Base-by-base conservation (phyloP, 1,140 invertebrate species). In the Ceratosolen solmsi region DNA sequence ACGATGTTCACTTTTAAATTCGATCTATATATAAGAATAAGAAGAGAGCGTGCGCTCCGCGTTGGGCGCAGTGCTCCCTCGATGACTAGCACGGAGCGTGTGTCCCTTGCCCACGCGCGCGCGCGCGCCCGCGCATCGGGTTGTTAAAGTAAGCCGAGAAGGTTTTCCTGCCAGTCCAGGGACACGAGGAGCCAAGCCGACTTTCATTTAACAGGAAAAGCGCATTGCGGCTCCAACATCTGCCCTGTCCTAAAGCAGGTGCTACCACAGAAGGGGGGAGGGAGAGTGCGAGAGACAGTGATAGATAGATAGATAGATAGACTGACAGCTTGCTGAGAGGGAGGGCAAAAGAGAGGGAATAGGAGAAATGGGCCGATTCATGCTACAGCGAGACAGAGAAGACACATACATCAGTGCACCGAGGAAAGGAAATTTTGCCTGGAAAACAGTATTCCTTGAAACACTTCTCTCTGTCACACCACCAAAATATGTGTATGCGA, bases 191-290 rank as follows among this genome's bases (percentile, higher is more conserved):
- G 27, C 13, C 41, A 27, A 65, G 60, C 63, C 46, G 30, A 20
- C 76, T 70, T 78, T 78, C 76, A 54, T 78, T 78, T 68, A 54
- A 20, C 63, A 70, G 78, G 78, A 80, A 80, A 80, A 80, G 54
- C 78, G 46, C 65, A 33, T 5, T 17, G 25, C 46, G 7, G 20
- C 11, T 13, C 36, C 25, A 38, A 60, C 78, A 80, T 80, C 78
- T 80, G 78, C 38, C 78, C 54, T 80, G 63, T 54, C 77, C 51
- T 70, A 65, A 38, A 38, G 77, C 77, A 79, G 77, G 77, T 79
- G 77, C 65, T 70, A 60, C 30, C 63, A 20, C 60, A 7, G 25
- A 20, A 25, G 0, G 58, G 15, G 36, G 3, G 72, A 46, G 9
- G 11, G 68, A n/a, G 68, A 56, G 30, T 41, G 46, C 11, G 72